These are phyloP conservation scores for Venustaconcha ellipsiformis DNA, from an alignment of 1,140 invertebrate genomes.

Conservation along the genomic window DNA sequence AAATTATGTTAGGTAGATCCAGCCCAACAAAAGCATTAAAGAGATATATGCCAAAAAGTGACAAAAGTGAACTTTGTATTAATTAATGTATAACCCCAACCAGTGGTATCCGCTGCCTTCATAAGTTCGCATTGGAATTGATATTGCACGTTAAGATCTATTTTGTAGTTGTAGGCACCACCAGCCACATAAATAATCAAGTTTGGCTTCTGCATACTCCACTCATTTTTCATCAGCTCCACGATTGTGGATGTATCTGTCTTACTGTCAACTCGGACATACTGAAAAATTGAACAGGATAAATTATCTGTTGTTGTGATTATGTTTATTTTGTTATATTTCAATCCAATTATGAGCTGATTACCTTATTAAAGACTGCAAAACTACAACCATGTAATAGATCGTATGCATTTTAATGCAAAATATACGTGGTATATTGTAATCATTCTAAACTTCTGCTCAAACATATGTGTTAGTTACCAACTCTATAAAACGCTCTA, in stretches of 20 bases:
- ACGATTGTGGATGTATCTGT: constrained; percentile 60
- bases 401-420: too few relatives aligned
- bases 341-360: too few relatives aligned
- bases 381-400: too few relatives aligned
- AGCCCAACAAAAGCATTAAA: too few relatives aligned
- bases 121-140: constrained; percentile 67
- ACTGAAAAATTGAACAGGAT: constrained; percentile 47
- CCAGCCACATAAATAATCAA: constrained; percentile 68
- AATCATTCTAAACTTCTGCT: too few relatives aligned
- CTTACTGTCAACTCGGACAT: constrained; percentile 62
- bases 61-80: not conserved
- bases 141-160: constrained; percentile 65
- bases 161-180: constrained; percentile 69
- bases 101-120: constrained; percentile 66
- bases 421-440: too few relatives aligned
- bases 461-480: too few relatives aligned
- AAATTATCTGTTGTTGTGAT: too few relatives aligned
- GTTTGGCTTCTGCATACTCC: constrained; percentile 66
- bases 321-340: too few relatives aligned
- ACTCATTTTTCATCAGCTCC: constrained; percentile 63
- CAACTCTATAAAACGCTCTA: too few relatives aligned
- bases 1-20: not conserved
- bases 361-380: too few relatives aligned
- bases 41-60: not conserved
- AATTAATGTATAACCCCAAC: constrained; percentile 30